Conservation (phyloP, 2,888 invertebrate genomes). For the Microdon myrmicae region DNA sequence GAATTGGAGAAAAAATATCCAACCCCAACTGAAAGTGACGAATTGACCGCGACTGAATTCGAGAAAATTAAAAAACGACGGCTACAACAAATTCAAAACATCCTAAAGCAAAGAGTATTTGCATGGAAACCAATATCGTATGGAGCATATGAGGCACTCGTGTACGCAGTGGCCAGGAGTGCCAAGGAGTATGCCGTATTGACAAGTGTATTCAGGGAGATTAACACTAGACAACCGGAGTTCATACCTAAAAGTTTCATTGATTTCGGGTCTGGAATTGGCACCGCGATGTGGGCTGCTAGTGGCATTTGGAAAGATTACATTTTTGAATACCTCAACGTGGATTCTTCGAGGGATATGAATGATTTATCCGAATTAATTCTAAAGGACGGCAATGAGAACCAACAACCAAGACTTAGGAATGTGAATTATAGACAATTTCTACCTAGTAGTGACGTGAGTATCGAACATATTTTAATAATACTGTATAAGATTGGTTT, state of each 20-base stretch:
- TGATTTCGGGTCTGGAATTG: slow-evolving; percentile 93
- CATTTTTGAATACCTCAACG: slow-evolving; percentile 84
- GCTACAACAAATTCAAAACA: slow-evolving; percentile 69
- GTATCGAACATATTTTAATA: not conserved
- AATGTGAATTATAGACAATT: slow-evolving; percentile 83
- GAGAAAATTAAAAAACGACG: slow-evolving; percentile 67
- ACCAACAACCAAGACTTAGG: slow-evolving; percentile 71
- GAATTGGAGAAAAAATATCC: slow-evolving; percentile 59
- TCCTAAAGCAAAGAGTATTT: slow-evolving; percentile 73
- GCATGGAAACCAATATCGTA: slow-evolving; percentile 81
- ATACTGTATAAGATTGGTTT: not conserved
- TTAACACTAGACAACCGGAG: slow-evolving; percentile 71
- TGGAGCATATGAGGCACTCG: slow-evolving; percentile 72
- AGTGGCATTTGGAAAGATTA: slow-evolving; percentile 76
- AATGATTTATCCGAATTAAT: slow-evolving; percentile 82
- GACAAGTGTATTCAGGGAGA: slow-evolving; percentile 78
- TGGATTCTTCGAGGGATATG: slow-evolving; percentile 85
- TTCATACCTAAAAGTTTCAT: slow-evolving; percentile 83
- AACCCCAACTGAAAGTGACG: slow-evolving; percentile 48
- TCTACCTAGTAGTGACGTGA: slow-evolving; percentile 72
- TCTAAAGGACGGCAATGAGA: slow-evolving; percentile 74
- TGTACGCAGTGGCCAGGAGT: slow-evolving; percentile 78
- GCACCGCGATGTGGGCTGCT: slow-evolving; percentile 87
- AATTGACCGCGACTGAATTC: slow-evolving; percentile 63
- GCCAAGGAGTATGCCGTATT: slow-evolving; percentile 81